Base-by-base conservation (phyloP, 2,888 invertebrate species). In the Girardia tigrina region DNA sequence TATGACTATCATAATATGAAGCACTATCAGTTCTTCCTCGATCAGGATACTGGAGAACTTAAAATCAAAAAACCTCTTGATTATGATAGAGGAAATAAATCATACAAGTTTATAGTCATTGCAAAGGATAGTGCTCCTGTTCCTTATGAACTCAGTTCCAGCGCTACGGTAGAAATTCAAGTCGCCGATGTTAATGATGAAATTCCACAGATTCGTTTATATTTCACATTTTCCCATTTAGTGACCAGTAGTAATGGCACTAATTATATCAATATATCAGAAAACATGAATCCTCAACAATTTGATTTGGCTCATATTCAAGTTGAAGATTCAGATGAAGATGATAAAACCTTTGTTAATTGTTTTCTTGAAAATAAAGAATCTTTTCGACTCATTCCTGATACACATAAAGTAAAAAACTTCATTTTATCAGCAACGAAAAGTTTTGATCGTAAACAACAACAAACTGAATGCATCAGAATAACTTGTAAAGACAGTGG, bases 121-220 rank as follows among this genome's bases (percentile, higher is more conserved):
- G 56, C 56, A 12, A 56, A 56, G 23, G 56, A 56, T 23, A 8
- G 56, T 56, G 56, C 56, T 20, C 56, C 56, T n/a, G 56, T n/a
- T 4, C 56, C 56, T 56, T 56, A 56, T n/a, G 56, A 56, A 56
- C 23, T 56, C 6, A 56, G 56, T n/a, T 56, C 56, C n/a, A 56
- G 56, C n/a, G 56, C 56, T 12, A 56, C 56, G 23, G 23, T 56
- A 6, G 56, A 56, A 56, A 56, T 56, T n/a, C 56, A 56, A 16
- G 56, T 56, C n/a, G 56, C 56, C n/a, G 56, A 56, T 56, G 56
- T 56, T 2, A 56, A 56, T 56, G 56, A 56, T 56, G 56, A 56
- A 16, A 56, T 56, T 56, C 56, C 56, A 20, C 56, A 56, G n/a
- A 56, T 56, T 16, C 4, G 23, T 56, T 12, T 56, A 23, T 56